A percentile compares a stretch with the other conserved stretches of the same genome.
These are phyloP conservation scores for Aradophagus sp. DNA, from an alignment of 1,140 invertebrate species.

Conservation along the genomic window DNA sequence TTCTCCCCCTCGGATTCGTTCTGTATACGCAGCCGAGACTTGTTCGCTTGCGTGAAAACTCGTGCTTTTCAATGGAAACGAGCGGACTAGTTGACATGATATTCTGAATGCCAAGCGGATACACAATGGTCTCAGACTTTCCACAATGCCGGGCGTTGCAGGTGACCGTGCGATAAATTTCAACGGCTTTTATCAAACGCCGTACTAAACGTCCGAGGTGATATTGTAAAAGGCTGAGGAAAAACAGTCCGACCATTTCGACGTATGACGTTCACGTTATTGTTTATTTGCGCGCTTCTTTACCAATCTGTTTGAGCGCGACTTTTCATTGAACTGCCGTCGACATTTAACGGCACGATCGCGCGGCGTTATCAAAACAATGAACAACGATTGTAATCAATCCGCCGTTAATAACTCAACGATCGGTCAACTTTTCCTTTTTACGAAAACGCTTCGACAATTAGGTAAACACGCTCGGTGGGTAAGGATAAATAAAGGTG, in stretches of 20 bases:
- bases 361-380: too few species aligned
- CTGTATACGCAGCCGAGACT: conserved; percentile 15
- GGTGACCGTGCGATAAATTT: conserved; percentile 68
- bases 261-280: conserved; percentile 39
- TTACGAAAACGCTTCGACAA: too few species aligned
- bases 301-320: conserved; percentile 17
- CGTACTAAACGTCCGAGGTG: conserved; percentile 60
- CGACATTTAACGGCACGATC: too few species aligned
- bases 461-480: too few species aligned
- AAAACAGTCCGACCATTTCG: conserved; percentile 41
- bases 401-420: too few species aligned
- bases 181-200: conserved; percentile 67
- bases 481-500: too few species aligned
- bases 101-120: conserved; percentile 59
- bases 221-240: conserved; percentile 63
- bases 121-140: conserved; percentile 63
- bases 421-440: too few species aligned
- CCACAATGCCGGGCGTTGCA: conserved; percentile 61
- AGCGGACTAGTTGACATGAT: conserved; percentile 45
- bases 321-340: conserved; percentile 21
- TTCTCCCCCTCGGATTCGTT: too few species aligned
- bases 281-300: conserved; percentile 23
- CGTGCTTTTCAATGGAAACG: conserved; percentile 52
- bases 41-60: conserved; percentile 49
- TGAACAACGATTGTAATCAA: too few species aligned